These are phyloP conservation scores for Chironomus striatipennis DNA, from an alignment of 1,140 invertebrate species.

Conservation along the genomic window DNA sequence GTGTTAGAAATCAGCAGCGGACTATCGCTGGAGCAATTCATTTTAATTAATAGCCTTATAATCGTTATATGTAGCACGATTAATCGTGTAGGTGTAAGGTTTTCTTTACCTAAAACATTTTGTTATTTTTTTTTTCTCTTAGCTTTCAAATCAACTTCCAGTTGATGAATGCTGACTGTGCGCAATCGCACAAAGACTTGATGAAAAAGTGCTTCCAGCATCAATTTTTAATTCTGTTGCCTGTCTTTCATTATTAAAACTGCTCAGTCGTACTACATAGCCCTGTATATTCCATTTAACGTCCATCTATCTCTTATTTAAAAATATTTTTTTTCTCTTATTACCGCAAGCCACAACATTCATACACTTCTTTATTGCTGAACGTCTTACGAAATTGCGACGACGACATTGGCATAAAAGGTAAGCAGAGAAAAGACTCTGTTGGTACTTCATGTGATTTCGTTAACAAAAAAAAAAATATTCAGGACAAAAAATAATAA, in stretches of 20 bases:
- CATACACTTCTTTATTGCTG: not conserved
- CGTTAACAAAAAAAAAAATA: too few species aligned
- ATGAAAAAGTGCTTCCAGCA: constrained; percentile 22
- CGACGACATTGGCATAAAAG: constrained; percentile 6
- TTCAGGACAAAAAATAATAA: not conserved
- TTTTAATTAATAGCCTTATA: constrained; percentile 16
- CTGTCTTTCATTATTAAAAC: not conserved
- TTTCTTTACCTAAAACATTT: not conserved
- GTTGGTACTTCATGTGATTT: not conserved
- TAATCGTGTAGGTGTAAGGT: not conserved
- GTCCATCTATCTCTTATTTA: constrained; percentile 19
- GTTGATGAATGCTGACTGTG: constrained; percentile 4
- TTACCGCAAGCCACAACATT: constrained; percentile 18
- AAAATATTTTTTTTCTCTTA: not conserved
- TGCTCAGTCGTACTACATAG: not conserved
- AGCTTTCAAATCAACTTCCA: not conserved
- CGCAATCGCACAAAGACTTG: not conserved
- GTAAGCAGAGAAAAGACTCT: not conserved
- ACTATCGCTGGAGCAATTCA: not conserved
- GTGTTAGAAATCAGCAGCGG: not conserved
- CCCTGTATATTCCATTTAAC: constrained; percentile 17
- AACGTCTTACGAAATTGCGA: not conserved
- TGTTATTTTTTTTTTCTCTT: not conserved
- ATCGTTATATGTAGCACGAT: constrained; percentile 12
- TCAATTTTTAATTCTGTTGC: constrained; percentile 19